Conservation (phyloP, 2,888 invertebrate genomes). For the Mantis religiosa region DNA sequence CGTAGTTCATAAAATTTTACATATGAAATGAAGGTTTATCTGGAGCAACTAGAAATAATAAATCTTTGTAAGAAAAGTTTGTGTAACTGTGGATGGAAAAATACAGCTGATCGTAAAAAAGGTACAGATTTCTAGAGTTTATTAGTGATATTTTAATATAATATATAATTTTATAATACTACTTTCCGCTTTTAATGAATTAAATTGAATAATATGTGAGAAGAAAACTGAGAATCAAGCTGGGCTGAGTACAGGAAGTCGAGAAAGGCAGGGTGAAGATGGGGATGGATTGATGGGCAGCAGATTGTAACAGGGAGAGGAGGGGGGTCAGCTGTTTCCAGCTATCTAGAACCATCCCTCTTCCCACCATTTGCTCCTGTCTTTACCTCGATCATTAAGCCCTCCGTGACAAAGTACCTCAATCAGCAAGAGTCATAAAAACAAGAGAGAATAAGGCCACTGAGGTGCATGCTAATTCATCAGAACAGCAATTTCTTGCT, state of each 20-base stretch:
- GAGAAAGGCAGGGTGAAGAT: not conserved
- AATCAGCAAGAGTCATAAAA: not conserved
- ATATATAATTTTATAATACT: no score
- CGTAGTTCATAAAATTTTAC: no score
- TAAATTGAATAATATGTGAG: not conserved
- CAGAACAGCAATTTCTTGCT: not conserved
- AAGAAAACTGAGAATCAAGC: not conserved
- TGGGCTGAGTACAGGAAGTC: not conserved
- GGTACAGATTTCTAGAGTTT: no score
- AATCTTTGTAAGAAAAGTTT: no score
- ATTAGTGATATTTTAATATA: no score
- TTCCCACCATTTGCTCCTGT: constrained; percentile 22
- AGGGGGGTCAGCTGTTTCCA: not conserved
- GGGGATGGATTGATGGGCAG: constrained; percentile 2
- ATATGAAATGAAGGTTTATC: no score
- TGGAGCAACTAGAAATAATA: no score
- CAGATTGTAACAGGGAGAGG: not conserved
- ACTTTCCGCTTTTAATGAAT: no score
- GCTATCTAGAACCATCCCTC: not conserved
- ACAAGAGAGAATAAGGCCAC: not conserved
- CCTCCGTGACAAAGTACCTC: not conserved
- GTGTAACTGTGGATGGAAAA: no score
- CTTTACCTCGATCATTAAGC: not conserved
- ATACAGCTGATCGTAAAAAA: no score
- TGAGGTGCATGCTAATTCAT: not conserved